Conservation (phyloP, 2,888 invertebrate species). For the Acleris literana region DNA sequence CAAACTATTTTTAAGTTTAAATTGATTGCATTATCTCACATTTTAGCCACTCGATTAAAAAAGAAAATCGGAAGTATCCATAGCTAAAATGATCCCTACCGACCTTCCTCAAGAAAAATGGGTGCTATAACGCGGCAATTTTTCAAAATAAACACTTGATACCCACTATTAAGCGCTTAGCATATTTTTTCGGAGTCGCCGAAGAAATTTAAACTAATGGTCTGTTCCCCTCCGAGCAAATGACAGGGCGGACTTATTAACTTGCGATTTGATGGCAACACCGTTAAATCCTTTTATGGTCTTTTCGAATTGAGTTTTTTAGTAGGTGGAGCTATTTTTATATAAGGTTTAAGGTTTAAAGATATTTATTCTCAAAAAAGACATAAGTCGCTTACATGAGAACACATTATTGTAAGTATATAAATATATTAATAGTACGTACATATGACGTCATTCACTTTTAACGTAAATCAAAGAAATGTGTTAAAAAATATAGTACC, state of each 20-base stretch:
- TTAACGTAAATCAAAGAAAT: no score
- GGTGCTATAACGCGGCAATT: constrained; percentile 17
- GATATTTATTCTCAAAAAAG: no score
- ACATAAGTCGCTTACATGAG: no score
- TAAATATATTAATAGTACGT: no score
- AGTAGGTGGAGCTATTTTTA: not conserved
- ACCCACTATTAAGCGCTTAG: constrained; percentile 37
- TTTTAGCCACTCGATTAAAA: no score
- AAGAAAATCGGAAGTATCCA: not conserved
- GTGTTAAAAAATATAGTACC: no score
- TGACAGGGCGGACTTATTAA: constrained; percentile 55
- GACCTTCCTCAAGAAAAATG: constrained; percentile 20
- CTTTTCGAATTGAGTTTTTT: constrained; percentile 23
- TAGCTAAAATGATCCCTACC: not conserved
- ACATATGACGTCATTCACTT: no score
- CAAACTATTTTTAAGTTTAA: no score
- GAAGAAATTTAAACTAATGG: constrained; percentile 62
- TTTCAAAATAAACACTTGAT: constrained; percentile 37
- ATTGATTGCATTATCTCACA: no score
- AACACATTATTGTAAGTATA: no score
- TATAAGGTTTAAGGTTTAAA: no score
- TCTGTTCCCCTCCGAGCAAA: constrained; percentile 35
- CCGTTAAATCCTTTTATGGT: constrained; percentile 39
- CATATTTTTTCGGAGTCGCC: constrained; percentile 48
- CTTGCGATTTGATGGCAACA: constrained; percentile 51